Conservation (phyloP, 2,797 vertebrate species). For the Bovichtus variegatus region DNA sequence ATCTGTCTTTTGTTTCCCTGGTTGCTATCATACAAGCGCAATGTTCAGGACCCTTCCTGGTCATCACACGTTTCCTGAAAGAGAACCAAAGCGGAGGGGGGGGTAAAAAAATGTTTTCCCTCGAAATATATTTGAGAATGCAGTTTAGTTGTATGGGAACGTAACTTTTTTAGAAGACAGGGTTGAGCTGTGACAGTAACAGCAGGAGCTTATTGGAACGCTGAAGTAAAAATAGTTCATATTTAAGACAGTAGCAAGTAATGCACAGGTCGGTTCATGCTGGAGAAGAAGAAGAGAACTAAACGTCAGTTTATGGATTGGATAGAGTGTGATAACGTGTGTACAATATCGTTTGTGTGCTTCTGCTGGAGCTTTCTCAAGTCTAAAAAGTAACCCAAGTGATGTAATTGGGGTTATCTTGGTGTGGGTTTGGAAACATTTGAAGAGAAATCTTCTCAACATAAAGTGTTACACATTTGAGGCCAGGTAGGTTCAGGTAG, state of each 20-base stretch:
- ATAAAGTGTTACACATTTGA: background rate
- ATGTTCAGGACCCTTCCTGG: background rate
- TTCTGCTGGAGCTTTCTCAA: background rate
- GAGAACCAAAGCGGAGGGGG: no score
- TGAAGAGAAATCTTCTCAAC: background rate
- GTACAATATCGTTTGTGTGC: background rate
- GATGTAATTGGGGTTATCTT: background rate
- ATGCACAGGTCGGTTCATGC: background rate
- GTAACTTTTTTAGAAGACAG: no score
- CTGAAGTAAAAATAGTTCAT: background rate
- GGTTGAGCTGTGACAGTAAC: background rate
- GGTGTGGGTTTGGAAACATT: background rate
- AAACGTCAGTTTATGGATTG: background rate
- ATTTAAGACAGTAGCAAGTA: background rate
- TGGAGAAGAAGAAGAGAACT: background rate
- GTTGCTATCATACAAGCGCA: background rate
- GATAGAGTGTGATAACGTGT: background rate
- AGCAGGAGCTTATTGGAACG: background rate
- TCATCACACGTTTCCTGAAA: background rate
- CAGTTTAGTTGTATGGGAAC: no score
- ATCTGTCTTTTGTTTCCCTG: background rate
- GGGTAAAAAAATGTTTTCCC: no score
- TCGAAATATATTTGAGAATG: no score
- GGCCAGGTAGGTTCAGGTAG: no score
- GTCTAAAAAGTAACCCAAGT: background rate